phyloP scores from a whole-genome alignment of 2,888 invertebrate species.

The Ophraella communa region DNA sequence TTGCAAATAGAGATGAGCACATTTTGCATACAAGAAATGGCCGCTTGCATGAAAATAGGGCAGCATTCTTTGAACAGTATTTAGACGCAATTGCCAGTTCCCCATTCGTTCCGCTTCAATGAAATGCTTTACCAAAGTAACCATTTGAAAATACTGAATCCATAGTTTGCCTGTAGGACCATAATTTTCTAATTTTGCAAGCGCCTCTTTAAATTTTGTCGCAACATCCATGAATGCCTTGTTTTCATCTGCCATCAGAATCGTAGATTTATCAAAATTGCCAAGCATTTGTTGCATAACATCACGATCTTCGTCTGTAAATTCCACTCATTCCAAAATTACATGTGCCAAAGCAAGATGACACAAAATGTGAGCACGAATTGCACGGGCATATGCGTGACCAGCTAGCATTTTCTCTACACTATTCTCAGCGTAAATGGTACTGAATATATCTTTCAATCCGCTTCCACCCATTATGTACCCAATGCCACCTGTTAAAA shows the following conservation, averaged over 20 bases:
- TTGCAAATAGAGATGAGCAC: slow-evolving; percentile 53
- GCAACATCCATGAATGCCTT: slow-evolving; percentile 20
- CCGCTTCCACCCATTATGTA: slow-evolving; percentile 42
- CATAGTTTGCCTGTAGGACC: slow-evolving; percentile 27
- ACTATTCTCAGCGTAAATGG: too few species aligned
- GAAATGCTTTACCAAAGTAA: slow-evolving; percentile 44
- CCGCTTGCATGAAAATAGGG: slow-evolving; percentile 52
- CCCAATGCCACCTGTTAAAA: slow-evolving; percentile 35
- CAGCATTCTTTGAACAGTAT: slow-evolving; percentile 42
- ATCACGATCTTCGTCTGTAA: too few species aligned
- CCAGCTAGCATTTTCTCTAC: too few species aligned
- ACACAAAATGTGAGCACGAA: too few species aligned
- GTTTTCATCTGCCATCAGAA: slow-evolving; percentile 24
- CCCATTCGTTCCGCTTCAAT: slow-evolving; percentile 46
- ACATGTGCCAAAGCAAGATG: too few species aligned
- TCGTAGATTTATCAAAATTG: slow-evolving; percentile 15
- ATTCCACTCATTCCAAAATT: too few species aligned
- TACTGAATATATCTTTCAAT: slow-evolving; percentile 30
- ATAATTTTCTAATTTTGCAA: slow-evolving; percentile 1
- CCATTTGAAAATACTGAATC: slow-evolving; percentile 45
- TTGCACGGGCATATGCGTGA: too few species aligned
- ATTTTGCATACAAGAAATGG: slow-evolving; percentile 50
- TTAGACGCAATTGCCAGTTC: slow-evolving; percentile 42
- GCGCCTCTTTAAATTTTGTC: slow-evolving; percentile 50
- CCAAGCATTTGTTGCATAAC: background rate